Evolutionary conservation across 2,888 invertebrate species (phyloP).

Genomic region (Keiferia lycopersicella): DNA sequence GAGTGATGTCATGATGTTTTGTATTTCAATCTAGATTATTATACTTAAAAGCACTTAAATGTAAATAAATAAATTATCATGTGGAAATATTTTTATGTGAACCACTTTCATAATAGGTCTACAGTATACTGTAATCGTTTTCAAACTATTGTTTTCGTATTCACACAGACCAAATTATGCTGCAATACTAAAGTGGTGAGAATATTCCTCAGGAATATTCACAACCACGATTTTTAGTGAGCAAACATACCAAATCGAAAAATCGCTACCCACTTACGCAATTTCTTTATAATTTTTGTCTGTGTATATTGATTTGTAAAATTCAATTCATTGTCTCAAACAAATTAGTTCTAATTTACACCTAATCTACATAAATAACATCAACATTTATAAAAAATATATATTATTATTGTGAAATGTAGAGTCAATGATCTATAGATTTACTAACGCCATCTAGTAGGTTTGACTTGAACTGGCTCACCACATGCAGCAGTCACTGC

Average conservation of each 20-base stretch:
- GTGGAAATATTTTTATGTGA: background rate
- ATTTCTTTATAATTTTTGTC: background rate
- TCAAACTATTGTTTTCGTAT: slow-evolving; percentile 10
- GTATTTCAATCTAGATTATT: too few species aligned
- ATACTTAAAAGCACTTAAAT: too few species aligned
- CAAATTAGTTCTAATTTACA: background rate
- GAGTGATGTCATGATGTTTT: background rate
- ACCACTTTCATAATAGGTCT: slow-evolving; percentile 1
- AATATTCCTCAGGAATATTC: too few species aligned
- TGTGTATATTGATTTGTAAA: background rate
- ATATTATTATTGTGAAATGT: background rate
- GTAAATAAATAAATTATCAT: too few species aligned
- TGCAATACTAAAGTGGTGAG: slow-evolving; percentile 2
- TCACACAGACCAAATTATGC: slow-evolving; percentile 14
- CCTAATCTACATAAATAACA: background rate
- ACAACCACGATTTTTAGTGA: background rate
- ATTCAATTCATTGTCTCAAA: background rate
- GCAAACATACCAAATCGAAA: background rate
- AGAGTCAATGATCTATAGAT: slow-evolving; percentile 4
- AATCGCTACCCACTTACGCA: background rate
- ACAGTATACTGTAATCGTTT: background rate
- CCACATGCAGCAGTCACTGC: background rate
- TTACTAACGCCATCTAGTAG: background rate
- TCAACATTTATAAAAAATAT: background rate
- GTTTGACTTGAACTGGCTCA: background rate